These are phyloP conservation scores for Sycophaga agraensis DNA, from an alignment of 1,140 invertebrate genomes.

Conservation along the genomic window DNA sequence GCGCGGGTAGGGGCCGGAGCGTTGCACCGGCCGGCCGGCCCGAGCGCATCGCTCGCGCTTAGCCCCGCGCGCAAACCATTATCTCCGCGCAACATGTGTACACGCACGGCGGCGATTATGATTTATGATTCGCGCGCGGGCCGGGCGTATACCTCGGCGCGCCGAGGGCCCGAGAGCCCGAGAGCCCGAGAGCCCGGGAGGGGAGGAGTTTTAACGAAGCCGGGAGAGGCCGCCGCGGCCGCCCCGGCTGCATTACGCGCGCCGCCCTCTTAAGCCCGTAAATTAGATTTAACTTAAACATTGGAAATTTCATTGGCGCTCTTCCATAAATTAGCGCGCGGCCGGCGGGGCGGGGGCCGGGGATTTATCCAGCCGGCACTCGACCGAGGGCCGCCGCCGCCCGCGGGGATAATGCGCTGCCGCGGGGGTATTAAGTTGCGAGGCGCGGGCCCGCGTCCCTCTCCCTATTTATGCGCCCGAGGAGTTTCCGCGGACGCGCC, in stretches of 20 bases:
- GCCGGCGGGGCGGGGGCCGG: not conserved
- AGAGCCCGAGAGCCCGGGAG: not conserved
- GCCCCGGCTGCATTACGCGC: constrained; percentile 6
- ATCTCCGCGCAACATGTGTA: constrained; percentile 34
- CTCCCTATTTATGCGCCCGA: constrained; percentile 4
- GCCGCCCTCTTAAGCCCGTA: constrained; percentile 29
- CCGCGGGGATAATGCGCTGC: not conserved
- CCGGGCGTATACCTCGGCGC: no score
- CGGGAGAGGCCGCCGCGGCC: not conserved
- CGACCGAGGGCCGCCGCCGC: not conserved
- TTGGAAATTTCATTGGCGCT: constrained; percentile 31
- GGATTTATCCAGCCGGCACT: not conserved
- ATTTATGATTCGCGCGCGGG: constrained; percentile 35
- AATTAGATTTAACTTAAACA: constrained; percentile 39
- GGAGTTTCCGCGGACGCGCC: not conserved
- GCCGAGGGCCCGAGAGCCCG: not conserved
- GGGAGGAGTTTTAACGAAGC: constrained; percentile 8
- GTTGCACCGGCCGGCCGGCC: no score
- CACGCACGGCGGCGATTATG: constrained; percentile 32
- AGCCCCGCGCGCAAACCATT: constrained; percentile 35
- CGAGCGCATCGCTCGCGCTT: constrained; percentile 24
- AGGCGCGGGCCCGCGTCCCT: not conserved
- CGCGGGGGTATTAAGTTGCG: not conserved
- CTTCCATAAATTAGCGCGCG: constrained; percentile 26
- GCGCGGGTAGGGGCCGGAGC: no score